A percentile compares a stretch with the other conserved stretches of the same genome.
These are phyloP conservation scores for Aphelinus certus DNA, from an alignment of 1,140 invertebrate species.

Conservation along the genomic window DNA sequence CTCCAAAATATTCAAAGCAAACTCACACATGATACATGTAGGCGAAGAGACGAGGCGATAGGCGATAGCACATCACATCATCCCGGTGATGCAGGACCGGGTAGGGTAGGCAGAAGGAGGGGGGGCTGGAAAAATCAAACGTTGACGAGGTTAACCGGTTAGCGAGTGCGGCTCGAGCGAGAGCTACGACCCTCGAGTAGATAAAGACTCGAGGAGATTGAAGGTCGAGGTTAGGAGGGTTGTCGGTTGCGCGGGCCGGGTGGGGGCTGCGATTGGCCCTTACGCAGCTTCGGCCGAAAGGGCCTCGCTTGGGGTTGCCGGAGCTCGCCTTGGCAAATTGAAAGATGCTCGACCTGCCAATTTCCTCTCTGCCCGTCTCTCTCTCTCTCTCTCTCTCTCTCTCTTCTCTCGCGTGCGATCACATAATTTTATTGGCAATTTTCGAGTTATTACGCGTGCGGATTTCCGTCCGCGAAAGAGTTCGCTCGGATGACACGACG, in stretches of 20 bases:
- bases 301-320: conserved; percentile 46
- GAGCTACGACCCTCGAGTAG: neutral
- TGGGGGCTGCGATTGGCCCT: neutral
- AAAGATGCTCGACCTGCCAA: conserved; percentile 41
- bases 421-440: conserved; percentile 65
- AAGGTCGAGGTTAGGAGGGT: conserved; percentile 31
- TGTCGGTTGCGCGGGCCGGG: conserved; percentile 9
- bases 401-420: conserved; percentile 39
- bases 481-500: neutral
- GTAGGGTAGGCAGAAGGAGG: too few relatives aligned
- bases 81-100: too few relatives aligned
- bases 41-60: too few relatives aligned
- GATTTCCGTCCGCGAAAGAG: conserved; percentile 35
- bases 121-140: too few relatives aligned
- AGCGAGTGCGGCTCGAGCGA: too few relatives aligned
- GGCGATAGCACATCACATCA: too few relatives aligned
- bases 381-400: too few relatives aligned
- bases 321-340: conserved; percentile 49
- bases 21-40: too few relatives aligned
- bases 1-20: too few relatives aligned
- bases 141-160: too few relatives aligned
- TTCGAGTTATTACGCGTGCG: conserved; percentile 52
- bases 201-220: conserved; percentile 30
- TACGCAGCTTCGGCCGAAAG: conserved; percentile 22
- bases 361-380: too few relatives aligned